Percentiles rank a stretch among this genome's conserved stretches.
Evolutionary conservation across 2,888 invertebrate species (phyloP).

Genomic region (Rotaria macrura): DNA sequence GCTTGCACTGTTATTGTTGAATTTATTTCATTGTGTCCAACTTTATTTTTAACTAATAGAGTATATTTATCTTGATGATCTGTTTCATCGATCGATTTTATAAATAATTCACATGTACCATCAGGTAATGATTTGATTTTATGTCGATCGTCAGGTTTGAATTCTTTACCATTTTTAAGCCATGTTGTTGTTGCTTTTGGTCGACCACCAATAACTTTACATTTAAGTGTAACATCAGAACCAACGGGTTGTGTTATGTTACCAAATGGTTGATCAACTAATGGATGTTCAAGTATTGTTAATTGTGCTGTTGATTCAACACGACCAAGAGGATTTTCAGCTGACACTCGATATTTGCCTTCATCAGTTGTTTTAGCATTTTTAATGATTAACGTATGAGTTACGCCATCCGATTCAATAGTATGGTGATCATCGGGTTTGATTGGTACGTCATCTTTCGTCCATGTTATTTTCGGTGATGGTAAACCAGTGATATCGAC

Average conservation of each 20-base stretch:
- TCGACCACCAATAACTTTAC: slow-evolving; percentile 18
- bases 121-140: not conserved
- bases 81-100: slow-evolving; percentile 3
- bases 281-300: slow-evolving; percentile 39
- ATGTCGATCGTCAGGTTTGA: slow-evolving; percentile 20
- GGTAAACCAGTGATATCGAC: slow-evolving; percentile 25
- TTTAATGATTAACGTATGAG: slow-evolving; percentile 56
- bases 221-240: not conserved
- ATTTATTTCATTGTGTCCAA: slow-evolving; percentile 19
- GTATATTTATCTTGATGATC: slow-evolving; percentile 25
- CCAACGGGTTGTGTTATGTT: not conserved
- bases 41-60: slow-evolving; percentile 21
- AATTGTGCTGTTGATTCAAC: slow-evolving; percentile 44
- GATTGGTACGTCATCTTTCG: slow-evolving; percentile 25
- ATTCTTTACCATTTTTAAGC: slow-evolving; percentile 29
- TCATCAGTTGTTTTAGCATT: slow-evolving; percentile 55
- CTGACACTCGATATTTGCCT: slow-evolving; percentile 47
- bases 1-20: slow-evolving; percentile 15
- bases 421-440: slow-evolving; percentile 13
- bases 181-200: slow-evolving; percentile 24
- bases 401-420: slow-evolving; percentile 61
- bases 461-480: slow-evolving; percentile 28
- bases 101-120: slow-evolving; percentile 20
- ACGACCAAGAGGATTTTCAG: slow-evolving; percentile 44
- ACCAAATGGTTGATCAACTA: slow-evolving; percentile 23